Conservation (phyloP, 2,797 vertebrate species). For the Mormyrus hasselquistii region DNA sequence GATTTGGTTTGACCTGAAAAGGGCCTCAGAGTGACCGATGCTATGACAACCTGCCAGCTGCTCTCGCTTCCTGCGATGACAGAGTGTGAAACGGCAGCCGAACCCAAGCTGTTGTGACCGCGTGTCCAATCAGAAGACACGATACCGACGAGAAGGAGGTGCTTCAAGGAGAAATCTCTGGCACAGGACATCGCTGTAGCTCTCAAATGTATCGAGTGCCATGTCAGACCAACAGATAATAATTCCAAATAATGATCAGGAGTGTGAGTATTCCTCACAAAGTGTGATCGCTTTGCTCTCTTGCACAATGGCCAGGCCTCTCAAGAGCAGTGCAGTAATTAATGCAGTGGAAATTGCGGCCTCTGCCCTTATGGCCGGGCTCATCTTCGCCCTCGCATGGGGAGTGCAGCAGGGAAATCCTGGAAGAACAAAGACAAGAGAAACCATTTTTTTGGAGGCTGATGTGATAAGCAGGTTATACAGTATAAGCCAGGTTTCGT, state of each 20-base stretch:
- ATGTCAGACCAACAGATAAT: background rate
- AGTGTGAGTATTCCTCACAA: background rate
- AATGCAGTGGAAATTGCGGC: background rate
- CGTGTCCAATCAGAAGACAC: conserved; percentile 48
- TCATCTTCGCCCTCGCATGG: conserved; percentile 22
- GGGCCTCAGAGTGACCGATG: background rate
- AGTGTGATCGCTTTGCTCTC: background rate
- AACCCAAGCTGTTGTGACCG: conserved; percentile 45
- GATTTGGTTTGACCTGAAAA: background rate
- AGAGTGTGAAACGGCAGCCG: conserved; percentile 43
- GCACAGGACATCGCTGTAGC: background rate
- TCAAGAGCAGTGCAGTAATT: background rate
- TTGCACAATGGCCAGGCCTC: background rate
- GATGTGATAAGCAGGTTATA: background rate
- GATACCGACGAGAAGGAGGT: conserved; percentile 31
- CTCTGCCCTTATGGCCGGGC: background rate
- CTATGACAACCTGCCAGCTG: conserved; percentile 54
- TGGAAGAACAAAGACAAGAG: background rate
- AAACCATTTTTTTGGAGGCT: background rate
- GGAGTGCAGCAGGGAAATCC: conserved; percentile 26
- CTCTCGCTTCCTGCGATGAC: conserved; percentile 44
- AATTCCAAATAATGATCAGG: background rate
- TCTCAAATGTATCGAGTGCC: background rate
- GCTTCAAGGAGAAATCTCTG: background rate
- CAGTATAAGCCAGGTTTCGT: no score